Evolutionary conservation across 2,888 invertebrate species (phyloP).

Genomic region (Eristalinus sepulchralis): DNA sequence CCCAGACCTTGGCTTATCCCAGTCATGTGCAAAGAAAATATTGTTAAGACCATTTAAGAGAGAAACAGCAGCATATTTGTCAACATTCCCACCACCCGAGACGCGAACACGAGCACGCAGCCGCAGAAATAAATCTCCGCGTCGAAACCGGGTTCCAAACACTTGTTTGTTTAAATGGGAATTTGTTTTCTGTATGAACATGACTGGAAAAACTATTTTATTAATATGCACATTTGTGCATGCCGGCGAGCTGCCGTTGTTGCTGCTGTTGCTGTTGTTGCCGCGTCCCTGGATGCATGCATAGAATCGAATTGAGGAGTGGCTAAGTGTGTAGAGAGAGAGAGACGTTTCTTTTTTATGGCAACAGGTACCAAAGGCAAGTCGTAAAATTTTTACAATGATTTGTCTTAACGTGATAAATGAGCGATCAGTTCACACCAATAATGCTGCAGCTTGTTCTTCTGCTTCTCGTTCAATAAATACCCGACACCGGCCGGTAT

Average conservation of each 20-base stretch:
- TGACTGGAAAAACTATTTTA: constrained; percentile 7
- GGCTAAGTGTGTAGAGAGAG: neutral
- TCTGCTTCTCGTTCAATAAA: constrained; percentile 5
- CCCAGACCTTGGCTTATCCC: constrained; percentile 24
- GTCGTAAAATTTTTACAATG: constrained; percentile 60
- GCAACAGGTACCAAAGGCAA: constrained; percentile 13
- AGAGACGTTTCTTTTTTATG: constrained; percentile 23
- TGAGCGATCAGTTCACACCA: constrained; percentile 62
- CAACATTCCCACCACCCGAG: constrained; percentile 22
- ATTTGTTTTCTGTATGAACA: constrained; percentile 51
- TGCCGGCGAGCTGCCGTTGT: neutral
- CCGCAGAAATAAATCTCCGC: constrained; percentile 9
- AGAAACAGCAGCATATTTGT: constrained; percentile 42
- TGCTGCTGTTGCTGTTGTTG: neutral
- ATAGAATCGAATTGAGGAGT: constrained; percentile 50
- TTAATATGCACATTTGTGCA: constrained; percentile 58
- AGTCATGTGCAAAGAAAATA: neutral
- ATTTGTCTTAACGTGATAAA: constrained; percentile 63
- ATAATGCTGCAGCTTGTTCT: constrained; percentile 2
- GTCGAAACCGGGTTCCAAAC: constrained; percentile 26
- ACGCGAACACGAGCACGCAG: neutral
- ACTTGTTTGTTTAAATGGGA: constrained; percentile 56
- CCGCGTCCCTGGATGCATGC: neutral
- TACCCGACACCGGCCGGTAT: constrained; percentile 7
- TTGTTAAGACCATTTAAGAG: constrained; percentile 34